Evolutionary conservation across 2,113 vertebrate species (phyloP), one percentile per base, ranked within the genome.

Genomic region (Thunnus thynnus): DNA sequence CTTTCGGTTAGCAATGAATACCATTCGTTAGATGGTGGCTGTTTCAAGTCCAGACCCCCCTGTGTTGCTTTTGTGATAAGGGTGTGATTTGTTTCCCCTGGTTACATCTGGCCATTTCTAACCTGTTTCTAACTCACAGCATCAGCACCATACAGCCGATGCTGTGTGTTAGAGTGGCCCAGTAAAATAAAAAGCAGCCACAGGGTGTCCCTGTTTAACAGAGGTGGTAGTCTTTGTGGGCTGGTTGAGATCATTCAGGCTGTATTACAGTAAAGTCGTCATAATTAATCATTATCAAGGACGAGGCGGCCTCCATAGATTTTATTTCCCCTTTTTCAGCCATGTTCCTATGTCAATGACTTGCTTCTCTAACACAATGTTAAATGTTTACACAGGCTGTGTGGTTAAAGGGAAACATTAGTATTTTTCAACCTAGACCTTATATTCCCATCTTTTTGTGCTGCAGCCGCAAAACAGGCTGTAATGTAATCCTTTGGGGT

Each of bases 161-260:
- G 27, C 27, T 30, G 27, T 30, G 27, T 30, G 27, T 30, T 30
- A 4, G 46, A 71, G 25, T 32, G 18, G 30, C 5, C 54, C 18
- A 18, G 41, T 57, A 2, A 8, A 52, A 48, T 18, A 7, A n/a
- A 1, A 7, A 14, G 30, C 48, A 54, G 55, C 71, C 77, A 67
- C 82, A 61, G 0, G 73, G 84, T 72, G 77, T 74, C 73, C 61
- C 70, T 86, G 70, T 57, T 72, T 2, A 67, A 18, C 84, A 18
- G 32, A 30, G 48, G 2, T 57, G 51, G 4, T 71, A n/a, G 41
- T n/a, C 20, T 32, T 52, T n/a, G 17, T 69, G 58, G 20, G 2
- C 22, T 22, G 20, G 17, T 20, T 10, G 14, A 30, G 13, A 51
- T 32, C 54, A 14, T 46, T 14, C 25, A 2, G 58, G 17, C 13